Conservation (phyloP, 2,797 vertebrate genomes). For the Trachops cirrhosus region DNA sequence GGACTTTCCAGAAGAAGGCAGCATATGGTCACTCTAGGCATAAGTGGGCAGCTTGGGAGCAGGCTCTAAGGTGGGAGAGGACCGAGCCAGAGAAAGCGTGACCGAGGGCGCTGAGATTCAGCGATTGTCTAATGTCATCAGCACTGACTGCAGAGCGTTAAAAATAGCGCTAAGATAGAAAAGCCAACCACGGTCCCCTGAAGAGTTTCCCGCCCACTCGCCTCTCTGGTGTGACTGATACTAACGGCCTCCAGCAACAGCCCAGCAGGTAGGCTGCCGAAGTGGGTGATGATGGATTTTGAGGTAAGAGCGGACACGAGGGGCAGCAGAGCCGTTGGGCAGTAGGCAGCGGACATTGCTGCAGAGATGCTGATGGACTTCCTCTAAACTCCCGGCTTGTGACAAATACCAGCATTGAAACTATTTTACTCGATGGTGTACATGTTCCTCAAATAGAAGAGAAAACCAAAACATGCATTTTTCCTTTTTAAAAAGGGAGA, state of each 20-base stretch:
- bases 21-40: constrained; percentile 59
- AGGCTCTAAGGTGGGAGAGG: neutral
- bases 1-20: constrained; percentile 46
- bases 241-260: neutral
- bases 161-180: constrained; percentile 56
- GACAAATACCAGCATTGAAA: neutral
- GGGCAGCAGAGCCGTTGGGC: neutral
- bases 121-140: constrained; percentile 24
- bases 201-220: neutral
- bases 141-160: constrained; percentile 38
- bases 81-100: neutral
- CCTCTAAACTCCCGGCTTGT: neutral
- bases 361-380: neutral
- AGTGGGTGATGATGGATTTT: constrained; percentile 52
- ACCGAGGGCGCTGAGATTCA: neutral
- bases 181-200: neutral
- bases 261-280: neutral
- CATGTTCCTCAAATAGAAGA: constrained; percentile 16
- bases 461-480: neutral
- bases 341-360: neutral
- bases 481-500: neutral
- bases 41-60: neutral
- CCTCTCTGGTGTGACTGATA: constrained; percentile 41
- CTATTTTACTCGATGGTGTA: neutral
- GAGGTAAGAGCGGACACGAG: neutral